Base-by-base conservation (phyloP, 2,797 vertebrate species). In the Leptatherina wallacei region DNA sequence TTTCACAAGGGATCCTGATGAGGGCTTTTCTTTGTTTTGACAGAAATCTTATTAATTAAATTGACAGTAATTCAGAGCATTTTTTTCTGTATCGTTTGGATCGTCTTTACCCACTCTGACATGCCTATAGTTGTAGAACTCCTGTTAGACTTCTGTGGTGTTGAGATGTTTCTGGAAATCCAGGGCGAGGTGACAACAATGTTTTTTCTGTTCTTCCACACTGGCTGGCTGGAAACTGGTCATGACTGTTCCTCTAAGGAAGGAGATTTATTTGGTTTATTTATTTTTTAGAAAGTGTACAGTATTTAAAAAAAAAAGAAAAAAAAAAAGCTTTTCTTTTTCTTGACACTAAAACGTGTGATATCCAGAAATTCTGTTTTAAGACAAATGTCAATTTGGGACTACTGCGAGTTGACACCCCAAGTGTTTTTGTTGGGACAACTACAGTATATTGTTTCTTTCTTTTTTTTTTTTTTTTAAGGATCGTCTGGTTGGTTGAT, bases 371-470 rank as follows among this genome's bases (percentile, higher is more conserved):
- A 72, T 76, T 90, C 77, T 95, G 94, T 95, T 95, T 84, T 42
- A 69, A 95, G 94, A 93, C 92, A 94, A 95, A 86, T 95, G 93
- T 86, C 93, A 94, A 94, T 92, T 94, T 95, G 95, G 24, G 97
- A 98, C 96, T 97, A 97, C 97, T 98, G 97, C 97, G 94, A 96
- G 96, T 90, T 97, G 93, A 95, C 96, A 97, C 97, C 96, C 96
- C 95, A 96, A 96, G 95, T 96, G 95, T 89, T 97, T 91, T 85
- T 95, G 95, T 96, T 97, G 94, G 96, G 95, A 95, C 96, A 96
- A 96, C 93, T 96, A 95, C 95, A 91, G 82, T 91, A 85, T 61
- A 27, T 27, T 27, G 94, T 95, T 95, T 95, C 33, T 35, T 95
- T 96, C 24, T 95, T 94, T 33, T 59, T 52, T 30, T 30, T 96